Conservation (phyloP, 2,888 invertebrate species). For the Oligia latruncula region DNA sequence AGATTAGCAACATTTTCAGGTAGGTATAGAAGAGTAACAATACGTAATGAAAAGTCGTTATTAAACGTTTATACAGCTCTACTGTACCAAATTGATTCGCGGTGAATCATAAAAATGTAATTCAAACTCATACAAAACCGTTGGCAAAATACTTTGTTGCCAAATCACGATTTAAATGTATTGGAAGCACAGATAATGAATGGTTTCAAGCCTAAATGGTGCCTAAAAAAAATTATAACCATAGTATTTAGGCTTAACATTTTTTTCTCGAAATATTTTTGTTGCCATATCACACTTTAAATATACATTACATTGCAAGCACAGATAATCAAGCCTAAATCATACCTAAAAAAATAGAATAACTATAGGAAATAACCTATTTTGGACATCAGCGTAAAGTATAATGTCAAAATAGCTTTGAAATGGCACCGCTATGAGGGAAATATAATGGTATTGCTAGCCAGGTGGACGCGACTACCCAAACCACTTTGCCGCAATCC, state of each 20-base stretch:
- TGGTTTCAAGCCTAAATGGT: neutral
- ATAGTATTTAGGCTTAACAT: neutral
- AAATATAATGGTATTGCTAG: conserved; percentile 10
- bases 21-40: too few relatives aligned
- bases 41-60: neutral
- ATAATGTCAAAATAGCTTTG: neutral
- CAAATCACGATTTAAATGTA: neutral
- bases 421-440: conserved; percentile 10
- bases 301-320: neutral
- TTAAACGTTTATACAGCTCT: too few relatives aligned
- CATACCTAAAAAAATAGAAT: neutral
- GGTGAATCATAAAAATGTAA: neutral
- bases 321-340: neutral
- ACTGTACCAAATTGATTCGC: conserved; percentile 22
- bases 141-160: conserved; percentile 1
- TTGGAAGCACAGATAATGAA: neutral
- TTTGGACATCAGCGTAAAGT: neutral
- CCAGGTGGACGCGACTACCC: conserved; percentile 15
- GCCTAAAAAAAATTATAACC: neutral
- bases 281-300: neutral
- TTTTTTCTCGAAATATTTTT: neutral
- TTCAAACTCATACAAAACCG: neutral
- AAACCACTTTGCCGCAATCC: conserved; percentile 50
- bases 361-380: neutral
- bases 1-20: too few relatives aligned